Evolutionary conservation across 2,888 invertebrate genomes (phyloP), one percentile per base, ranked within the genome.

Genomic region (Crossocerus cetratus): DNA sequence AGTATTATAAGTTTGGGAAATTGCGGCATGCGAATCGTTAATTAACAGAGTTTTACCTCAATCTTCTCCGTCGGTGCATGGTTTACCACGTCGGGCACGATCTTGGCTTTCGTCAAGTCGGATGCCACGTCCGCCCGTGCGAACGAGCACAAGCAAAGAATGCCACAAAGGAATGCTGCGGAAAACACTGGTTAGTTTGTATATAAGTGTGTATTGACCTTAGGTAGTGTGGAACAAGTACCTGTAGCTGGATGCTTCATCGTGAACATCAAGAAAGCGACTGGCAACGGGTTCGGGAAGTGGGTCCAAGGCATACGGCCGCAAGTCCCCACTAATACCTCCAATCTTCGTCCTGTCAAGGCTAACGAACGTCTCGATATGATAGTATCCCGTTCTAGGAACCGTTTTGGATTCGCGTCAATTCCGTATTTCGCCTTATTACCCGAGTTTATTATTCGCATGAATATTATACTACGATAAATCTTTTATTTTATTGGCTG

Each of bases 71-170:
- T 77, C 0, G 90, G 90, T 21, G 87, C 83, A 22, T 62, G 77
- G n/a, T 86, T 84, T 60, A 90, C 81, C 18, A 90, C 87, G 23
- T 90, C 90, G 0, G 89, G 86, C 5, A 86, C 84, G 14, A 90
- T 88, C 77, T 87, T 86, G 0, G 88, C 88, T 1, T 83, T 78
- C 72, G 86, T 83, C 66, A 90, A 87, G 11, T 81, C 84, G 18
- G 83, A 71, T 42, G 83, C 78, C 5, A 89, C 91, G 67, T 90
- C 86, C 42, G 82, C 83, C 3, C 69, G 67, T 0, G 76, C 84
- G 21, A 61, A 67, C 0, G 76, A 84, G 32, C 56, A 20, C 14
- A 83, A 32, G 32, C 82, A 81, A 54, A 86, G 65, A 8, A 66
- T 65, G 56, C 83, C 84, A 16, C 85, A 43, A 11, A 87, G 61